phyloP scores from a whole-genome alignment of 2,797 vertebrate species.

The Leptoclinus maculatus region DNA sequence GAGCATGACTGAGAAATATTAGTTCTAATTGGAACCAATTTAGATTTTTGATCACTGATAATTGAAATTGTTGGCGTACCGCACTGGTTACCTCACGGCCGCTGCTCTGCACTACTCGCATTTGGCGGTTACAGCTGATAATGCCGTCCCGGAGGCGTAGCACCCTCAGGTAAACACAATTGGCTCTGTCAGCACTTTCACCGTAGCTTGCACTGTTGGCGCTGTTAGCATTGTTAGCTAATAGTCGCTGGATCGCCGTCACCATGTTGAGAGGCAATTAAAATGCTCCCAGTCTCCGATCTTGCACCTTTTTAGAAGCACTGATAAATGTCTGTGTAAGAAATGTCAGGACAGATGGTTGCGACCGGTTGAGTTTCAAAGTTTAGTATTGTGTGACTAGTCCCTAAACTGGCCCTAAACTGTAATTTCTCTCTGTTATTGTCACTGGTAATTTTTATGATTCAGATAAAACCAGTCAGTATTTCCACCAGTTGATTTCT shows the following conservation, averaged over 20 bases:
- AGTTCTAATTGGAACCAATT: not conserved
- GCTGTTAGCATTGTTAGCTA: not conserved
- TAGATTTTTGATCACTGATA: not conserved
- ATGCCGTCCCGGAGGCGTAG: no score
- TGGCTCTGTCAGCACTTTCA: no score
- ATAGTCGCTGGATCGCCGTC: not conserved
- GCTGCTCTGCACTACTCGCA: no score
- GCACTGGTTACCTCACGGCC: no score
- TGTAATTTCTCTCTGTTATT: constrained; percentile 17
- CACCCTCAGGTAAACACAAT: no score
- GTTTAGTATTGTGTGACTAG: not conserved
- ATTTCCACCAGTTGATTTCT: constrained; percentile 24
- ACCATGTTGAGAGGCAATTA: not conserved
- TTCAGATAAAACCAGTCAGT: constrained; percentile 16
- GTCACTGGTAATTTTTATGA: constrained; percentile 29
- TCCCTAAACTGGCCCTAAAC: not conserved
- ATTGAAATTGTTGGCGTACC: not conserved
- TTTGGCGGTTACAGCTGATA: no score
- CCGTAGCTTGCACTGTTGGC: no score
- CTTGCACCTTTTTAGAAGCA: not conserved
- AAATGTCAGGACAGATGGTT: not conserved
- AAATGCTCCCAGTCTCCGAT: not conserved
- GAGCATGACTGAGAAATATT: not conserved
- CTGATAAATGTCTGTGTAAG: not conserved
- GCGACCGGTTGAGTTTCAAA: not conserved